Conservation (phyloP, 2,797 vertebrate species). For the Neosilurus hyrtlii region DNA sequence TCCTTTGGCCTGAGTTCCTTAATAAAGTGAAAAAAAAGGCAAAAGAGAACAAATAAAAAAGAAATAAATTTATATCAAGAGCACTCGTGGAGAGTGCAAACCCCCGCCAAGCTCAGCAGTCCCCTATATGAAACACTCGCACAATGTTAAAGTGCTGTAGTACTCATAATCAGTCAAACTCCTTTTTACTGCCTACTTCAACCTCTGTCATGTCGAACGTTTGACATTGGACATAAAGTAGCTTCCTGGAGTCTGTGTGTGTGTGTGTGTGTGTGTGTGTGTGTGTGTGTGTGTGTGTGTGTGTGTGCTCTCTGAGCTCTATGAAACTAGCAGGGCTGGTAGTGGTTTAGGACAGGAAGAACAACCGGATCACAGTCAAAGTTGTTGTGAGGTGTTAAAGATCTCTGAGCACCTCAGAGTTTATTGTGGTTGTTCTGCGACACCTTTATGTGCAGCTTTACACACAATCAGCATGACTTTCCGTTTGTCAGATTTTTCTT, state of each 20-base stretch:
- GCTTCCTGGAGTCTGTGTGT: not conserved
- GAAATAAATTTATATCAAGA: too few relatives aligned
- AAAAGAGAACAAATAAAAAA: too few relatives aligned
- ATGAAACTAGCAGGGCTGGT: not conserved
- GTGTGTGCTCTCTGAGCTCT: not conserved
- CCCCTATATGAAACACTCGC: too few relatives aligned
- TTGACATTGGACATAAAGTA: not conserved
- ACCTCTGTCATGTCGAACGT: too few relatives aligned
- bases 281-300: not conserved
- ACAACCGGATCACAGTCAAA: not conserved
- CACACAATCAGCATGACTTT: not conserved
- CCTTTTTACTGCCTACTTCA: too few relatives aligned
- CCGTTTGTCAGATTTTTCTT: not conserved
- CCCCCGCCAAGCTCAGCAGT: too few relatives aligned
- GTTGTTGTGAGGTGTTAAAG: not conserved
- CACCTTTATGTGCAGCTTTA: not conserved
- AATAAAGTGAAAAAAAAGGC: too few relatives aligned
- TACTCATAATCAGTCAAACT: not conserved
- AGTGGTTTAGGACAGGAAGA: conserved; percentile 22
- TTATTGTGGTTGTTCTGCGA: not conserved
- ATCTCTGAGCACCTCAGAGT: not conserved
- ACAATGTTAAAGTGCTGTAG: too few relatives aligned
- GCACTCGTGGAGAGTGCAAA: too few relatives aligned
- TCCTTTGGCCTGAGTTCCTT: too few relatives aligned
- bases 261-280: conserved; percentile 1